Evolutionary conservation across 2,113 vertebrate genomes (phyloP).

Genomic region (Pangasianodon hypophthalmus): DNA sequence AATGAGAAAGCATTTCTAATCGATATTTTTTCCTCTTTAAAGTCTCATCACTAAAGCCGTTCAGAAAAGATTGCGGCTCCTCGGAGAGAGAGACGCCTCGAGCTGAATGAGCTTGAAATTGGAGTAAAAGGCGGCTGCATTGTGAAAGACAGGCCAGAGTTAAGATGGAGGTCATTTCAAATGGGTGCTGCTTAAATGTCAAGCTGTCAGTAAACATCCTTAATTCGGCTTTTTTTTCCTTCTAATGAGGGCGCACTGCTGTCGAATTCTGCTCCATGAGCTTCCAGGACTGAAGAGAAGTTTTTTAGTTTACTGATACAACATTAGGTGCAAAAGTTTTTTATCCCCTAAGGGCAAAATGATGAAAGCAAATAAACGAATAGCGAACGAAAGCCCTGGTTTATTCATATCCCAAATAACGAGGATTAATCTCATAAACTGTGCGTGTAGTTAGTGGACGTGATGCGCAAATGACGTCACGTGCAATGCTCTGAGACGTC

Average conservation of each 20-base stretch:
- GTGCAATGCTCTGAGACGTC: too few species aligned
- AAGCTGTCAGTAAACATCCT: constrained; percentile 21
- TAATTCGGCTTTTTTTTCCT: neutral
- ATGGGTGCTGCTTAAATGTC: neutral
- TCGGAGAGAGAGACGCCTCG: neutral
- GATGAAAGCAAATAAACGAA: neutral
- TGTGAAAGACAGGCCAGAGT: neutral
- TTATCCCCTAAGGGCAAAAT: neutral
- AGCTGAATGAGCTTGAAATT: neutral
- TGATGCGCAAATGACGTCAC: too few species aligned
- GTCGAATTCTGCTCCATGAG: neutral
- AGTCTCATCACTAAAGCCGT: neutral
- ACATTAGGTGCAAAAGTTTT: neutral
- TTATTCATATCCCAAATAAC: neutral
- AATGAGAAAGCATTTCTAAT: neutral
- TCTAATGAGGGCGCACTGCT: neutral
- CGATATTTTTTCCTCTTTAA: neutral
- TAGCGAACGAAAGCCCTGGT: neutral
- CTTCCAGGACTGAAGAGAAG: neutral
- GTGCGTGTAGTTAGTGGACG: neutral
- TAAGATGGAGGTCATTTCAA: constrained; percentile 10
- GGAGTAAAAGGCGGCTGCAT: neutral
- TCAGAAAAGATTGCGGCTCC: neutral
- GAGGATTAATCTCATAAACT: neutral
- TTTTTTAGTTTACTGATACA: neutral